Percentiles rank a stretch among this genome's conserved stretches.
These are phyloP conservation scores for Poecilia wingei DNA, from an alignment of 2,797 vertebrate species.

Conservation along the genomic window DNA sequence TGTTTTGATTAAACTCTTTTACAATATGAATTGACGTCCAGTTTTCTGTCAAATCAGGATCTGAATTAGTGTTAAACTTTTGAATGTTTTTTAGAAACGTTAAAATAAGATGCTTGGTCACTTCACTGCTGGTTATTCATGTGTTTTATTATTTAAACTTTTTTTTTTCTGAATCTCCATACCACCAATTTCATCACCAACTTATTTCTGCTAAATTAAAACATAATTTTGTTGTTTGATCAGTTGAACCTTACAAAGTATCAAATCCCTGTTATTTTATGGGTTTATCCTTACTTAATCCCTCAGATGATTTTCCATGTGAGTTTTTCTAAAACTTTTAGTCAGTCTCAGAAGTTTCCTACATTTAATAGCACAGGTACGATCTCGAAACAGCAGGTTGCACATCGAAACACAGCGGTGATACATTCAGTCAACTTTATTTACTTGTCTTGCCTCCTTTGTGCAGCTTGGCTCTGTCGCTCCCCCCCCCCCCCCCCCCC, in stretches of 20 bases:
- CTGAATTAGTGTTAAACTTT: not conserved
- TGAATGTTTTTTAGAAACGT: not conserved
- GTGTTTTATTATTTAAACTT: not conserved
- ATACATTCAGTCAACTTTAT: slow-evolving; percentile 43
- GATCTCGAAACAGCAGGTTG: not conserved
- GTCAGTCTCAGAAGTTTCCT: slow-evolving; percentile 5
- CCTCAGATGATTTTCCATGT: not conserved
- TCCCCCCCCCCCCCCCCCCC: not conserved
- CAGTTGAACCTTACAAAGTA: not conserved
- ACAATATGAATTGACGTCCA: not conserved
- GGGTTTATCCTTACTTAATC: not conserved
- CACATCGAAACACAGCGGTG: slow-evolving; percentile 32
- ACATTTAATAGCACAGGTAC: slow-evolving; percentile 4
- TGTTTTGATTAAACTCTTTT: not conserved
- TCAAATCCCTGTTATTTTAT: not conserved
- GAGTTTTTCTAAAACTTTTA: slow-evolving; percentile 5
- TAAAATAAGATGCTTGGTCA: not conserved
- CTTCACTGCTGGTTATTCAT: not conserved
- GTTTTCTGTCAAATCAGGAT: not conserved
- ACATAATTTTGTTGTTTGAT: not conserved
- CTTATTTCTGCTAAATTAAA: not conserved
- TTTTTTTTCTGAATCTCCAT: not conserved
- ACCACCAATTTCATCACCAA: not conserved
- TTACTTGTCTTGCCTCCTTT: slow-evolving; percentile 33
- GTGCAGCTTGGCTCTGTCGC: slow-evolving; percentile 17